These are phyloP conservation scores for Cotesia typhae DNA, from an alignment of 1,140 invertebrate species.

Conservation along the genomic window DNA sequence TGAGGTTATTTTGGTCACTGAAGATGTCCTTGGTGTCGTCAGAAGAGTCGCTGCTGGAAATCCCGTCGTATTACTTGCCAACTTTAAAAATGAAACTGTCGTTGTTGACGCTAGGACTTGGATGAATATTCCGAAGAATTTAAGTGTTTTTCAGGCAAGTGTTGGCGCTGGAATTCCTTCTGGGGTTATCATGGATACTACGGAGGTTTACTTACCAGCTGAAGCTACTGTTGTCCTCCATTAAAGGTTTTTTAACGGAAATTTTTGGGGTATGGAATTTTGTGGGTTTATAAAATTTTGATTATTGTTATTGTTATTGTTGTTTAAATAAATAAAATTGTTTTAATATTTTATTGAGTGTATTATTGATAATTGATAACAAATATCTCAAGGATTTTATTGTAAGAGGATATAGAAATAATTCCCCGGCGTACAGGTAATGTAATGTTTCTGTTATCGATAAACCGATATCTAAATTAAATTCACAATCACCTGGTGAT, in stretches of 20 bases:
- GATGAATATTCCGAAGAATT: constrained; percentile 43
- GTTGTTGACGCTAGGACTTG: constrained; percentile 44
- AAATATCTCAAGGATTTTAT: too few relatives aligned
- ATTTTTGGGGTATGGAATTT: too few relatives aligned
- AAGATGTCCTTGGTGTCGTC: constrained; percentile 55
- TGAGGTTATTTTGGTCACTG: constrained; percentile 47
- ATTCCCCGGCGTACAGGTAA: too few relatives aligned
- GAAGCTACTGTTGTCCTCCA: constrained; percentile 37
- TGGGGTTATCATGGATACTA: constrained; percentile 34
- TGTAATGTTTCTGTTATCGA: too few relatives aligned
- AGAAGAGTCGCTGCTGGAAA: constrained; percentile 31
- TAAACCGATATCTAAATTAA: too few relatives aligned
- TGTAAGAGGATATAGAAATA: too few relatives aligned
- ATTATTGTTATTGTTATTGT: too few relatives aligned
- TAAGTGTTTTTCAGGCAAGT: constrained; percentile 32
- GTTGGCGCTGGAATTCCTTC: constrained; percentile 26
- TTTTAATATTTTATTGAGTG: too few relatives aligned
- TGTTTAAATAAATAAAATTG: too few relatives aligned
- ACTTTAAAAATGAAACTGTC: constrained; percentile 40
- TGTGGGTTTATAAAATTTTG: too few relatives aligned
- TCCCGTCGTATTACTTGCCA: constrained; percentile 43
- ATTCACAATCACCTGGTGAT: too few relatives aligned
- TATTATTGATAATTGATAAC: too few relatives aligned
- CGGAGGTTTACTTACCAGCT: constrained; percentile 29
- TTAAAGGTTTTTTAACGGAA: neutral